Base-by-base conservation (phyloP, 1,140 invertebrate genomes). In the Parapsyche elsis region DNA sequence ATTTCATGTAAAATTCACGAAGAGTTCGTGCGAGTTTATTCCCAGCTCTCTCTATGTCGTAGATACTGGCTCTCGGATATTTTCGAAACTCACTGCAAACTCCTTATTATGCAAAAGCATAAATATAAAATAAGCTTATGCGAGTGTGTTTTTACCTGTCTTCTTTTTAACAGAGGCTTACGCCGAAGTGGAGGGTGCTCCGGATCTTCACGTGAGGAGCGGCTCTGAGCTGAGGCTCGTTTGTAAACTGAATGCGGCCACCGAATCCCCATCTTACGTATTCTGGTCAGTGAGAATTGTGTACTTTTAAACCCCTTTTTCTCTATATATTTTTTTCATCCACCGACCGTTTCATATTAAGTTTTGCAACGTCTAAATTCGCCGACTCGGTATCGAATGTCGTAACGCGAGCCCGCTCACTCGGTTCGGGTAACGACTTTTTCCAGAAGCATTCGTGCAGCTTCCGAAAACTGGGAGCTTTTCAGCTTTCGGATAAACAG, bases 251-350 rank as follows among this genome's bases (percentile, higher is more conserved):
- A 91, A 90, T 84, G 90, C 92, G 57, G 92, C 92, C 49, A 94
- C 94, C 12, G 94, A 94, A 85, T 90, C 92, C 64, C 94, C 94
- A 0, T 88, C 92, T n/a, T 95, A 92, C 88, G 93, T 95, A 53
- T 95, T 95, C 87, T 95, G 94, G 94, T 88, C 84, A 86, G 79
- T 70, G 61, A 21, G n/a, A 75, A 61, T 45, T 61, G 44, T 73
- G 10, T 16, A 14, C 12, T 53, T 53, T 53, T 53, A 12, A 16
- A 14, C 49, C 16, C 49, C n/a, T n/a, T n/a, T 53, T 53, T 53
- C 49, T 53, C 10, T 53, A 46, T 53, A 53, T 4, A 53, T 53
- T 14, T 53, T 14, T 53, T 12, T 16, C 10, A 53, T 53, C 12
- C 49, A 12, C 49, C 12, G 30, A 4, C 1, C 30, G 30, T 38